Base-by-base conservation (phyloP, 1,140 invertebrate genomes). In the Lepidurus couesii region DNA sequence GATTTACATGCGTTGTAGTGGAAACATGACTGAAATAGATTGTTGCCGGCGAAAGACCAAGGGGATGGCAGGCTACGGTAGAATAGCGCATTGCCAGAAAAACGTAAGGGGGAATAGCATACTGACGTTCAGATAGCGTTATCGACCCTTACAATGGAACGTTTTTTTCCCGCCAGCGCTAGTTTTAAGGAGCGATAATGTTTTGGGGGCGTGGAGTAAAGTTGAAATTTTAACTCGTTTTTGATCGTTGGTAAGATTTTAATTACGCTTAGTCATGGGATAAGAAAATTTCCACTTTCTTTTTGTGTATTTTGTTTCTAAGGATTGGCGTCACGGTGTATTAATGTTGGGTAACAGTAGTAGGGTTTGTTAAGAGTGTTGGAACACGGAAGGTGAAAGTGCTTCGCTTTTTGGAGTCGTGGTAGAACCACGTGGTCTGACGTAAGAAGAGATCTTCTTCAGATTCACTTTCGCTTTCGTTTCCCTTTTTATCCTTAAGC, bases 371-470 rank as follows among this genome's bases (percentile, higher is more conserved):
- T 34, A 26, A 65, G 42, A 43, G 24, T 53, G 44, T 11, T n/a
- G 26, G 74, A 80, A 53, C 34, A 21, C 74, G 76, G 77, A 47
- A n/a, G 75, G 78, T 47, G 65, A 80, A 78, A 77, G 42, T 80
- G 76, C 78, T 80, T 47, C 44, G 78, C 26, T 76, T 76, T 44
- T 73, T 73, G 24, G 78, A 34, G 73, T 80, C 34, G 77, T 78
- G 45, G 73, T 80, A 76, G 42, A 47, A 53, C 53, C 53, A 65
- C 53, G 53, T 65, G 53, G 53, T 65, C 53, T 65, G 53, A 65
- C 53, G 53, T 65, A 65, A 9, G 21, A 65, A 65, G 53, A 21
- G 53, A 65, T 65, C 53, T 65, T 65, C 53, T 65, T 65, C 53
- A 65, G 13, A 13, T 5, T n/a, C 53, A 65, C 53, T 65, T 65